Evolutionary conservation across 2,113 vertebrate species (phyloP), one percentile per base, ranked within the genome.

Genomic region (Chloebia gouldiae): DNA sequence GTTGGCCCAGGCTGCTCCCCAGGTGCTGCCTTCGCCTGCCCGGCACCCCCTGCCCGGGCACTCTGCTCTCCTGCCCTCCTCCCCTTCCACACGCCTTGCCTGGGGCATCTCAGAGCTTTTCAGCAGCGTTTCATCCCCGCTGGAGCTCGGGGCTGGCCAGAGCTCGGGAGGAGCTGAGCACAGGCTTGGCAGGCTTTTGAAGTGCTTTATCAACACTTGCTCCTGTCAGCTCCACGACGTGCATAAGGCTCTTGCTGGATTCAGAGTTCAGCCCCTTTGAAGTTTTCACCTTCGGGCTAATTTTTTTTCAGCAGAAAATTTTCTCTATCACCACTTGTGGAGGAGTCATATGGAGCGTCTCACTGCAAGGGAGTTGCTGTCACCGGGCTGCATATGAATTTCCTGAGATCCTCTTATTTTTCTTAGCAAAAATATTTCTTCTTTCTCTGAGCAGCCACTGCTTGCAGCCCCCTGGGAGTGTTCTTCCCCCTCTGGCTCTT

Each of bases 181-280:
- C n/a, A 84, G 93, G 30, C 71, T 57, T 12, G 69, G 75, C 3
- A 6, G 70, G 61, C 86, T 19, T 93, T 44, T 78, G 79, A 86
- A 77, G 70, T 45, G 86, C 69, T 86, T 95, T 77, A 85, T 81
- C 91, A 86, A 60, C 70, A 5, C 79, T 40, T 24, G 85, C 82
- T 92, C 87, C 72, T 35, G 92, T 81, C 76, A 35, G 63, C 79
- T 81, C 64, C 81, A 76, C 57, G 3, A 56, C 8, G 35, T 60
- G 56, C 64, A 65, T 3, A 63, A 85, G 71, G 81, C 82, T 93
- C 91, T 91, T 64, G 73, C 80, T 93, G 66, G 68, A 92, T 72
- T 64, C 85, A 75, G 54, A 95, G 66, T 94, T 95, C 63, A 95
- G 85, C 64, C 63, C 82, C 86, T 96, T 96, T 96, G 95, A 97